Evolutionary conservation across 2,113 vertebrate species (phyloP).

Genomic region (Nerophis lumbriciformis): DNA sequence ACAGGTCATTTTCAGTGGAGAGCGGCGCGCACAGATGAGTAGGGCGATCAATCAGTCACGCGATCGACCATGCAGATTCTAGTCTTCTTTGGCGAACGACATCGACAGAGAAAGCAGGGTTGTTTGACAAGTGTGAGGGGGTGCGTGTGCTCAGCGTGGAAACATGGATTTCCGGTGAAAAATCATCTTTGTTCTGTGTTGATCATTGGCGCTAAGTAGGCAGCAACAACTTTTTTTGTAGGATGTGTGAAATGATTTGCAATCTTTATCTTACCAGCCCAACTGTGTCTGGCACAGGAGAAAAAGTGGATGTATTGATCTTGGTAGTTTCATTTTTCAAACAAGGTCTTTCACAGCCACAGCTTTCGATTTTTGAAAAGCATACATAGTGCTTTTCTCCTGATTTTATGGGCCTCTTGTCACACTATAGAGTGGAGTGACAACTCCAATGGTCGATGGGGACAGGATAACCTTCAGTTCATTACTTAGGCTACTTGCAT

Average conservation of each 20-base stretch:
- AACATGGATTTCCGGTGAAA: slow-evolving; percentile 25
- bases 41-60: slow-evolving; percentile 76
- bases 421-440: slow-evolving; percentile 22
- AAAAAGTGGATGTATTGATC: slow-evolving; percentile 59
- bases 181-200: slow-evolving; percentile 34
- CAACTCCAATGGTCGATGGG: slow-evolving; percentile 7
- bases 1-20: slow-evolving; percentile 77
- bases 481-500: background rate
- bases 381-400: slow-evolving; percentile 37
- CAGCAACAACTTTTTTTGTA: slow-evolving; percentile 29
- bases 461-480: background rate
- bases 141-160: slow-evolving; percentile 1
- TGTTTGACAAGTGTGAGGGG: slow-evolving; percentile 38
- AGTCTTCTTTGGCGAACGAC: slow-evolving; percentile 40
- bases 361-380: slow-evolving; percentile 53
- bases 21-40: slow-evolving; percentile 39
- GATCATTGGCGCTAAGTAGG: slow-evolving; percentile 27
- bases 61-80: slow-evolving; percentile 71
- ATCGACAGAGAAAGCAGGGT: slow-evolving; percentile 39
- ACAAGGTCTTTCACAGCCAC: slow-evolving; percentile 35
- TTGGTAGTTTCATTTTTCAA: slow-evolving; percentile 54
- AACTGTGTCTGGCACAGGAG: slow-evolving; percentile 44
- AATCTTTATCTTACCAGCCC: slow-evolving; percentile 17
- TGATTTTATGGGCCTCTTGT: slow-evolving; percentile 39
- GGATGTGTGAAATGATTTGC: slow-evolving; percentile 21